These are phyloP conservation scores for Nemapogon koenigi DNA, from an alignment of 2,888 invertebrate species.

Conservation along the genomic window DNA sequence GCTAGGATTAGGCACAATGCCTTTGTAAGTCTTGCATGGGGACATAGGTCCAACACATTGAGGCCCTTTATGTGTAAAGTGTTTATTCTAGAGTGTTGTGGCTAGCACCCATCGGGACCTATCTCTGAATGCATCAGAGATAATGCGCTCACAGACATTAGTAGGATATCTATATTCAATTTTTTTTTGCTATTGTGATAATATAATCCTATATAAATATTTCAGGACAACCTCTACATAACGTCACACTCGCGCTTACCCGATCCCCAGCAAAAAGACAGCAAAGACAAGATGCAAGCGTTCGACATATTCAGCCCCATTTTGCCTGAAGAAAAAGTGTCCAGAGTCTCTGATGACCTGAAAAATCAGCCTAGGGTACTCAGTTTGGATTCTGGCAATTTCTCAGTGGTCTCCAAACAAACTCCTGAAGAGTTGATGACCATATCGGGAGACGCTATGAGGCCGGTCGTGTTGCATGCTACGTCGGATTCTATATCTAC, in stretches of 20 bases:
- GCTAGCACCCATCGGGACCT: too few species aligned
- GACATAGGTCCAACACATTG: too few species aligned
- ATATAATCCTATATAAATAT: too few species aligned
- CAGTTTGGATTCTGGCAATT: constrained; percentile 47
- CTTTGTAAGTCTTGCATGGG: too few species aligned
- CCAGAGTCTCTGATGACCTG: constrained; percentile 33
- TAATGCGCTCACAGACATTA: too few species aligned
- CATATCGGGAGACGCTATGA: constrained; percentile 40
- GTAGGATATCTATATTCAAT: too few species aligned
- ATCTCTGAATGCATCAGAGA: too few species aligned
- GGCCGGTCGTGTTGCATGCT: constrained; percentile 37
- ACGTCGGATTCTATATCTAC: constrained; percentile 53
- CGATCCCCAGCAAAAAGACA: constrained; percentile 18
- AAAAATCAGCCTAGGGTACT: constrained; percentile 42
- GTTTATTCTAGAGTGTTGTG: too few species aligned
- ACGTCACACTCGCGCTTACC: constrained; percentile 20
- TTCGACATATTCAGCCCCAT: constrained; percentile 66
- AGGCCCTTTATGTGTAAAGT: too few species aligned
- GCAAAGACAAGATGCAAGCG: constrained; percentile 34
- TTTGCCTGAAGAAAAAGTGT: constrained; percentile 40
- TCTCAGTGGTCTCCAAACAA: constrained; percentile 45
- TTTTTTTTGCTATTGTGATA: too few species aligned
- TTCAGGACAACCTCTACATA: constrained; percentile 39
- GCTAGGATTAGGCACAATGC: too few species aligned
- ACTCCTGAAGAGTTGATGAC: constrained; percentile 35